phyloP scores from a whole-genome alignment of 2,113 vertebrate species.

The Tragelaphus imberbis region DNA sequence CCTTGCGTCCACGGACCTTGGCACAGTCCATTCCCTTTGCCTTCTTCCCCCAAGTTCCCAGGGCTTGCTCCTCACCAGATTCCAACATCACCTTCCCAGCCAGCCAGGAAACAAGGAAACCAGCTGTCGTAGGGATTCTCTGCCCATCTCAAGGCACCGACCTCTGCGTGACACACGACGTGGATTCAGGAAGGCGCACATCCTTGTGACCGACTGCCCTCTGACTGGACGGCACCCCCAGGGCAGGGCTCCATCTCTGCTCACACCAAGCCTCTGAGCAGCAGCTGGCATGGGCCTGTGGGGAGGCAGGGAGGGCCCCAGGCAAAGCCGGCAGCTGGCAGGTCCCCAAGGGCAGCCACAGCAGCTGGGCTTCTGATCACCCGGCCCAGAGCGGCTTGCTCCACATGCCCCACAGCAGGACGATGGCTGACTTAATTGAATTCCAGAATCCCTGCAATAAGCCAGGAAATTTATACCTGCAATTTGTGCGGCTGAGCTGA shows the following conservation, averaged over 20 bases:
- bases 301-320: background rate
- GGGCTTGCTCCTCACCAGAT: background rate
- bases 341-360: conserved; percentile 12
- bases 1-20: background rate
- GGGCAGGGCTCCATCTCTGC: background rate
- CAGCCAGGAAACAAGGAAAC: background rate
- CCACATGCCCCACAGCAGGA: conserved; percentile 19
- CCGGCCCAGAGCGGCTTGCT: background rate
- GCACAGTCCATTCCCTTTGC: background rate
- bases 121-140: too few species aligned
- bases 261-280: background rate
- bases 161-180: rapidly evolving
- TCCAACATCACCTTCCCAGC: too few species aligned
- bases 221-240: background rate
- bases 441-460: conserved; percentile 71
- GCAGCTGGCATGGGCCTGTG: background rate
- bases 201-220: background rate
- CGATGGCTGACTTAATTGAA: conserved; percentile 62
- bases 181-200: background rate
- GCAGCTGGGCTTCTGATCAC: conserved; percentile 66
- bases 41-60: background rate
- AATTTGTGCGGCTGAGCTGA: conserved; percentile 67
- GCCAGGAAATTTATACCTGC: conserved; percentile 73
- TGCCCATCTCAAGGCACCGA: rapidly evolving
- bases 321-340: background rate